These are phyloP conservation scores for Pseudois nayaur DNA, from an alignment of 2,113 vertebrate genomes.

Conservation along the genomic window DNA sequence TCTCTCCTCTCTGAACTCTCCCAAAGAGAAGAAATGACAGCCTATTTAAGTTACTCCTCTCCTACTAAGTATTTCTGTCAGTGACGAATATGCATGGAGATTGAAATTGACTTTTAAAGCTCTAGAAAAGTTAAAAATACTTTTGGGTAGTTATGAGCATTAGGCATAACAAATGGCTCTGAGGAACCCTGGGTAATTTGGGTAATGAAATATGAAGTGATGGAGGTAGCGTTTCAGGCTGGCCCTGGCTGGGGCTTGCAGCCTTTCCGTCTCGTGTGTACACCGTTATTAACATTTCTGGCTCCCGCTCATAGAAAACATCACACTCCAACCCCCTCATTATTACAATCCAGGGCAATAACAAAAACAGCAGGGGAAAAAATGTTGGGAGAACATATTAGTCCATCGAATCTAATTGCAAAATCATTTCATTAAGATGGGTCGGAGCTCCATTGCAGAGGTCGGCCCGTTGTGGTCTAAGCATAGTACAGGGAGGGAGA, in stretches of 20 bases:
- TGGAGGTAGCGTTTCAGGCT: conserved; percentile 56
- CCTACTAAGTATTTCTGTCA: conserved; percentile 59
- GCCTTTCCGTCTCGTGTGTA: conserved; percentile 29
- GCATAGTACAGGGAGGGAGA: conserved; percentile 76
- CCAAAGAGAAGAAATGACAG: not conserved
- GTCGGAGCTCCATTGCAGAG: conserved; percentile 74
- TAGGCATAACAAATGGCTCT: conserved; percentile 57
- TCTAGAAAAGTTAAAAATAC: conserved; percentile 67
- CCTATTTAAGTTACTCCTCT: conserved; percentile 34
- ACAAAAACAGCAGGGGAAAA: conserved; percentile 55
- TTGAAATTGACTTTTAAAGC: conserved; percentile 65
- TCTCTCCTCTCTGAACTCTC: conserved; percentile 4
- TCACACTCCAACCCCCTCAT: conserved; percentile 68
- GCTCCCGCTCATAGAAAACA: conserved; percentile 63
- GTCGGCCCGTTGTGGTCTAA: conserved; percentile 68
- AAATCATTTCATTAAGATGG: conserved; percentile 81
- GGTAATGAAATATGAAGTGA: conserved; percentile 74
- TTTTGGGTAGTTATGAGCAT: conserved; percentile 49
- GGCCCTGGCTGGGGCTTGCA: conserved; percentile 60
- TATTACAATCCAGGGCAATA: conserved; percentile 62
- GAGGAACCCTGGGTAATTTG: conserved; percentile 63
- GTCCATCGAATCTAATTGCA: conserved; percentile 74
- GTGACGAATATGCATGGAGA: conserved; percentile 62
- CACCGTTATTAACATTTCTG: conserved; percentile 72
- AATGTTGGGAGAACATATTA: conserved; percentile 70